phyloP scores from a whole-genome alignment of 2,888 invertebrate species.

The Euzophera pinguis region DNA sequence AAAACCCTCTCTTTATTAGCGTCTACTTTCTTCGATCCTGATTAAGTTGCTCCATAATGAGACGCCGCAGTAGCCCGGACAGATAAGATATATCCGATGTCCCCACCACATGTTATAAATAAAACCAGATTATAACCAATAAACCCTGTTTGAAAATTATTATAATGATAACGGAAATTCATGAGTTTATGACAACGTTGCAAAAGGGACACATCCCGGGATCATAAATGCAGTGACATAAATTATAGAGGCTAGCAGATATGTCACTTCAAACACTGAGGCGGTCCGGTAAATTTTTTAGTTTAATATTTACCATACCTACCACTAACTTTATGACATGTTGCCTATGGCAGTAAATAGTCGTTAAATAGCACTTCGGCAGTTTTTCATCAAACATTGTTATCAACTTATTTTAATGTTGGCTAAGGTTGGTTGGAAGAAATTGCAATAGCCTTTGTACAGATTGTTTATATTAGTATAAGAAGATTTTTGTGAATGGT shows the following conservation, averaged over 20 bases:
- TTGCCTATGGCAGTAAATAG: too few relatives aligned
- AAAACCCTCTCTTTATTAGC: slow-evolving; percentile 23
- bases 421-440: too few relatives aligned
- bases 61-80: slow-evolving; percentile 34
- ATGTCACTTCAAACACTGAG: background rate
- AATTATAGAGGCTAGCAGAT: background rate
- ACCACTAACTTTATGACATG: too few relatives aligned
- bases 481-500: too few relatives aligned
- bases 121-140: slow-evolving; percentile 45
- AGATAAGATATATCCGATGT: slow-evolving; percentile 51
- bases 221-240: slow-evolving; percentile 11
- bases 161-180: slow-evolving; percentile 39
- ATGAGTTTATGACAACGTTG: slow-evolving; percentile 33
- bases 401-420: too few relatives aligned
- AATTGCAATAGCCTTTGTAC: too few relatives aligned
- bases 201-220: slow-evolving; percentile 36
- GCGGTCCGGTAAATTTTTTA: background rate
- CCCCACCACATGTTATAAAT: slow-evolving; percentile 46
- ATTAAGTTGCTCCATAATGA: slow-evolving; percentile 37
- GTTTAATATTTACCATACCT: too few relatives aligned
- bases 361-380: too few relatives aligned
- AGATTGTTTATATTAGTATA: too few relatives aligned
- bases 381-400: too few relatives aligned
- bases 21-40: slow-evolving; percentile 30
- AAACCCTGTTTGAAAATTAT: slow-evolving; percentile 33